These are phyloP conservation scores for Benthosema pterotum DNA, from an alignment of 2,797 vertebrate species.

Conservation along the genomic window DNA sequence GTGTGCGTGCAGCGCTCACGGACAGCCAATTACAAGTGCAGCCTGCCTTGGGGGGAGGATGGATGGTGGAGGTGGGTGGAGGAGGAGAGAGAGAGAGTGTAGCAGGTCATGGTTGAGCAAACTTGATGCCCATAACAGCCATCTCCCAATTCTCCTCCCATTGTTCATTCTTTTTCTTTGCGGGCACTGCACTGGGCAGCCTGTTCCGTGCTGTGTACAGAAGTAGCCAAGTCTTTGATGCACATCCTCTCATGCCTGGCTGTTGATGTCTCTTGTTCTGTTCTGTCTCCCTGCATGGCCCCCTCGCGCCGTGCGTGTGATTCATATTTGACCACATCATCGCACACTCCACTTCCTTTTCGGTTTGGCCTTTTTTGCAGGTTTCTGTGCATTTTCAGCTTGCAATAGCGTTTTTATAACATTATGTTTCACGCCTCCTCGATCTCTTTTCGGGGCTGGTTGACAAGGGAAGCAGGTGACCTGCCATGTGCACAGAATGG, in stretches of 20 bases:
- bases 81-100: slow-evolving; percentile 39
- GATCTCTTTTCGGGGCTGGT: slow-evolving; percentile 51
- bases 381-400: slow-evolving; percentile 19
- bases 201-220: slow-evolving; percentile 54
- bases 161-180: slow-evolving; percentile 34
- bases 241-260: slow-evolving; percentile 43
- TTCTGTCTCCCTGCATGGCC: slow-evolving; percentile 19
- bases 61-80: slow-evolving; percentile 40
- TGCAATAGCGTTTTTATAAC: slow-evolving; percentile 55
- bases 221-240: slow-evolving; percentile 54
- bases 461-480: slow-evolving; percentile 30
- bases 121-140: slow-evolving; percentile 47
- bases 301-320: too few relatives aligned
- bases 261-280: slow-evolving; percentile 28
- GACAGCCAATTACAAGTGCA: slow-evolving; percentile 59
- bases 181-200: too few relatives aligned
- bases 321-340: slow-evolving; percentile 7
- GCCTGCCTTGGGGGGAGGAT: slow-evolving; percentile 35
- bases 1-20: slow-evolving; percentile 19
- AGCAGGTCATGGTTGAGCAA: slow-evolving; percentile 44
- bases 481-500: slow-evolving; percentile 42
- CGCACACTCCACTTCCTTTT: slow-evolving; percentile 36
- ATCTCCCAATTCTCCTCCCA: slow-evolving; percentile 19
- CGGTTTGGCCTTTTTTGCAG: slow-evolving; percentile 31
- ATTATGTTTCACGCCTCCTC: slow-evolving; percentile 60